phyloP scores from a whole-genome alignment of 2,113 vertebrate genomes.

The Nymphicus hollandicus region DNA sequence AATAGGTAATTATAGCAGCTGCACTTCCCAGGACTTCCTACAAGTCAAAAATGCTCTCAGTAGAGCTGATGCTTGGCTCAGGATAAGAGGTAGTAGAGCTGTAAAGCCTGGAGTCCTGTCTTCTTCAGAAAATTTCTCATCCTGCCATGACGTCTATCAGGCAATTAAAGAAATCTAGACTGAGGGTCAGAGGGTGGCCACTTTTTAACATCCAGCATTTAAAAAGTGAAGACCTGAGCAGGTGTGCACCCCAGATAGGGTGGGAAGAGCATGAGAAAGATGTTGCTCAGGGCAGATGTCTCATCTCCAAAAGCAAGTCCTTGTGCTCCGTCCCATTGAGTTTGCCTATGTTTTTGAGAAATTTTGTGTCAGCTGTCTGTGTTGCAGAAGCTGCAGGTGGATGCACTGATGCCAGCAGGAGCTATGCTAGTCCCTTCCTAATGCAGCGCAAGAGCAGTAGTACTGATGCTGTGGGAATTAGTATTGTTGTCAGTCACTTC shows the following conservation, averaged over 20 bases:
- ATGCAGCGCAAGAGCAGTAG: neutral
- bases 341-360: neutral
- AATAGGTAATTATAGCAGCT: neutral
- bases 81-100: neutral
- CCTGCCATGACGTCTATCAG: neutral
- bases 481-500: slow-evolving; percentile 24
- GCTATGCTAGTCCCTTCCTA: neutral
- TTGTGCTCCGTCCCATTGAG: neutral
- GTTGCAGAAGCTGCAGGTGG: neutral
- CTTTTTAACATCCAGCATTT: neutral
- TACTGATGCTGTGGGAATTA: neutral
- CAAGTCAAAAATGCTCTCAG: neutral
- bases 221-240: neutral
- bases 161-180: neutral
- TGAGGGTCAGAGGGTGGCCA: neutral
- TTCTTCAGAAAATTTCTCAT: neutral
- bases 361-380: neutral
- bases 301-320: neutral
- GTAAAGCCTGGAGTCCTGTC: neutral
- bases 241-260: neutral
- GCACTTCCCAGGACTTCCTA: neutral
- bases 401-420: neutral
- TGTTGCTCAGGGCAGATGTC: accelerated
- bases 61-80: neutral
- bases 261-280: neutral